phyloP scores from a whole-genome alignment of 2,888 invertebrate genomes.

The Acronicta aceris region DNA sequence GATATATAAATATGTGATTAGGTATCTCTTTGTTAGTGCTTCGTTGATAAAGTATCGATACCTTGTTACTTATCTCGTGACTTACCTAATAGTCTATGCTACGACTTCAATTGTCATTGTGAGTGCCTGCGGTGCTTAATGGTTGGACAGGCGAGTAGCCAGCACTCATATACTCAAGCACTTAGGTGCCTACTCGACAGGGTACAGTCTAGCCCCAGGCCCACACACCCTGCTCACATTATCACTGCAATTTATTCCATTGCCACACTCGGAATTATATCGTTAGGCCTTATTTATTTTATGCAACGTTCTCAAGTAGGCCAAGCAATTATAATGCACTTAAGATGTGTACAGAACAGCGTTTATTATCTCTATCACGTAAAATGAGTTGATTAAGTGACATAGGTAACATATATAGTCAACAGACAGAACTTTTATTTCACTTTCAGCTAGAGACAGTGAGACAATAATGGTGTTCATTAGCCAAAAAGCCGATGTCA shows the following conservation, averaged over 20 bases:
- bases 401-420: slow-evolving; percentile 42
- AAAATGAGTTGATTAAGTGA: slow-evolving; percentile 64
- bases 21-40: no score
- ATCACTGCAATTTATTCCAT: slow-evolving; percentile 74
- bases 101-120: slow-evolving; percentile 39
- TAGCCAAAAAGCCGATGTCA: slow-evolving; percentile 67
- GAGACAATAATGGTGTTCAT: slow-evolving; percentile 60
- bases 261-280: slow-evolving; percentile 70
- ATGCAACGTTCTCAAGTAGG: slow-evolving; percentile 67
- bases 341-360: slow-evolving; percentile 65
- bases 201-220: slow-evolving; percentile 43
- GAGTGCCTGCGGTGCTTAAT: slow-evolving; percentile 29
- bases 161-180: slow-evolving; percentile 2
- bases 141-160: slow-evolving; percentile 9
- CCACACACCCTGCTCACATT: slow-evolving; percentile 59
- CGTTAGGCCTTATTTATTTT: slow-evolving; percentile 75
- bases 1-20: no score
- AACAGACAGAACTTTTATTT: slow-evolving; percentile 60
- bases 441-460: slow-evolving; percentile 57
- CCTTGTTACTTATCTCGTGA: no score
- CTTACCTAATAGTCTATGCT: no score
- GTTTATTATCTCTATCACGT: slow-evolving; percentile 65
- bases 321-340: slow-evolving; percentile 75
- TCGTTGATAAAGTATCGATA: neutral
- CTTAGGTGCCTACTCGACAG: slow-evolving; percentile 4